Evolutionary conservation across 2,888 invertebrate species (phyloP), one percentile per base, ranked within the genome.

Genomic region (Ctenicera cuprea): DNA sequence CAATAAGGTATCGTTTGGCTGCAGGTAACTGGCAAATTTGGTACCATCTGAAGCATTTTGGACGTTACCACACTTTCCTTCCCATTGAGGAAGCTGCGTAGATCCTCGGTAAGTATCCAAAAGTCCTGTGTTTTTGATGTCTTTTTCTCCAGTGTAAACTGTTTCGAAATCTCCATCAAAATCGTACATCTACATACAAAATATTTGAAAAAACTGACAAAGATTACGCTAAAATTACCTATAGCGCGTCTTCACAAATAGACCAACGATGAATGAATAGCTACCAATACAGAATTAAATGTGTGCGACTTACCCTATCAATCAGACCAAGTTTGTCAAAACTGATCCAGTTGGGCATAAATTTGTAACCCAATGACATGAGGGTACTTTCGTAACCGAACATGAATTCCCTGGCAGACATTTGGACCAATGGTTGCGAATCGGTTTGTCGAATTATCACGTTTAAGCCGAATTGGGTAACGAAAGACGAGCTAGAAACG

Each of bases 321-420:
- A 97, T 95, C 0, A 97, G 90, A 0, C 97, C 97, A 11, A 97
- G 91, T 82, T 94, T 95, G 80, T 96, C 94, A 83, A 96, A 96
- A 71, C 91, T 92, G 68, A 96, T 95, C 94, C 96, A 96, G 11
- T 92, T 91, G 0, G 95, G 94, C 87, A 96, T 87, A 80, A 96
- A 90, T 16, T 92, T 93, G 85, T 96, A 95, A 0, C 96, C 96
- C 66, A 97, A 85, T 0, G 94, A 93, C 86, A 97, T 93, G 71
- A 97, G 88, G 2, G 94, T 89, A n/a, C 95, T 94, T 78, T 93
- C 88, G 87, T 94, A 95, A 0, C 96, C 96, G 88, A 96, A 96
- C 94, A 97, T 95, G 85, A 96, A 95, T 85, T 96, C 95, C 75
- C 87, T 91, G 0, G 96, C 96, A 0, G 95, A 95, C 93, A 95